Percentiles rank a stretch among this genome's conserved stretches.
Conservation (phyloP, 2,797 vertebrate species). For the Fistularia commersonii region DNA sequence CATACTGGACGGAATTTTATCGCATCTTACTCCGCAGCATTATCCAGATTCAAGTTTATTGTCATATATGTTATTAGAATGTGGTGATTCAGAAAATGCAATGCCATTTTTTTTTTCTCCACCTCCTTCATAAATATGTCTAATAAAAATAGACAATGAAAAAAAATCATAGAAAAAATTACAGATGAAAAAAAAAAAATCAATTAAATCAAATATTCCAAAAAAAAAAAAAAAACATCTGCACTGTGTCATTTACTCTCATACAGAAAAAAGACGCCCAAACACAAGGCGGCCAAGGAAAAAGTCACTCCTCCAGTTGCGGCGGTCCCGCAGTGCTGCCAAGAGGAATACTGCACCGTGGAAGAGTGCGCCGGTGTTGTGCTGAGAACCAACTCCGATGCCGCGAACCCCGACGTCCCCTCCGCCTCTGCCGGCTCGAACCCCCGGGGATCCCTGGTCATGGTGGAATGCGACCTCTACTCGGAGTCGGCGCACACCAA, state of each 20-base stretch:
- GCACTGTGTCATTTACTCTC: neutral
- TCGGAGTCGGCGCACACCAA: conserved; percentile 33
- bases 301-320: conserved; percentile 1
- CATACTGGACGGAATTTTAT: too few species aligned
- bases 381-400: conserved; percentile 5
- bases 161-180: too few species aligned
- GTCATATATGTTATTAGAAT: too few species aligned
- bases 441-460: conserved; percentile 24
- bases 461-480: conserved; percentile 62
- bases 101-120: too few species aligned
- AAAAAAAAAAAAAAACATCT: too few species aligned
- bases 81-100: too few species aligned
- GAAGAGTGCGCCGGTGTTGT: conserved; percentile 40
- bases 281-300: conserved; percentile 14
- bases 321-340: neutral
- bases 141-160: too few species aligned
- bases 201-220: too few species aligned
- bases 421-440: conserved; percentile 6
- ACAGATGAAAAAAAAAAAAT: too few species aligned
- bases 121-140: too few species aligned
- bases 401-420: conserved; percentile 1
- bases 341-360: conserved; percentile 66
- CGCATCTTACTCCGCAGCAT: too few species aligned
- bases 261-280: conserved; percentile 33
- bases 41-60: too few species aligned